Evolutionary conservation across 2,888 invertebrate species (phyloP).

Genomic region (Chalcosyrphus nemorum): DNA sequence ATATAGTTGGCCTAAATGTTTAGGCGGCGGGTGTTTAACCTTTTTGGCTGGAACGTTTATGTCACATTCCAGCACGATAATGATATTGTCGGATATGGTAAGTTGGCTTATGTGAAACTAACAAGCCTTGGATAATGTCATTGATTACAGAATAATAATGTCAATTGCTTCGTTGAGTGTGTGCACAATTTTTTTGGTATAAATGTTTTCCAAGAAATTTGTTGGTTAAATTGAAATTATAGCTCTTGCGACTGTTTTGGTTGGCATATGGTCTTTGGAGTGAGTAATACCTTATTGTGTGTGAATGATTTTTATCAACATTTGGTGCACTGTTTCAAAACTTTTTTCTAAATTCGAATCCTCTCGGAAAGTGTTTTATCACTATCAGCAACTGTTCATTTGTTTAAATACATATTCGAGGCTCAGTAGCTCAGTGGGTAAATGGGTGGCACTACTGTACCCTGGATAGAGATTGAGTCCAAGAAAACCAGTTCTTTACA

Average conservation of each 20-base stretch:
- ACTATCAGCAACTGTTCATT: too few relatives aligned
- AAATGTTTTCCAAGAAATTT: background rate
- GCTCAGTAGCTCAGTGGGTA: too few relatives aligned
- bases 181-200: background rate
- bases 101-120: slow-evolving; percentile 22
- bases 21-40: slow-evolving; percentile 39
- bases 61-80: slow-evolving; percentile 44
- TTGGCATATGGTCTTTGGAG: background rate
- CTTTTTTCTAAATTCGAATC: too few relatives aligned
- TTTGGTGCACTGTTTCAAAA: too few relatives aligned
- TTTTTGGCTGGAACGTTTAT: slow-evolving; percentile 37
- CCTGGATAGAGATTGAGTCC: too few relatives aligned
- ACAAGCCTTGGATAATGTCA: slow-evolving; percentile 22
- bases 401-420: too few relatives aligned
- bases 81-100: slow-evolving; percentile 30
- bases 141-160: slow-evolving; percentile 11
- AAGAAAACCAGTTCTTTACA: too few relatives aligned
- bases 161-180: background rate
- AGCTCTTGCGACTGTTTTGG: background rate
- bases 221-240: background rate
- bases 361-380: too few relatives aligned
- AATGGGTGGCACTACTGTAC: too few relatives aligned
- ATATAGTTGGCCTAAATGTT: slow-evolving; percentile 26
- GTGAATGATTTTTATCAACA: too few relatives aligned
- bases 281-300: background rate